These are phyloP conservation scores for Bicyclus anynana DNA, from an alignment of 1,140 invertebrate genomes.

Conservation along the genomic window DNA sequence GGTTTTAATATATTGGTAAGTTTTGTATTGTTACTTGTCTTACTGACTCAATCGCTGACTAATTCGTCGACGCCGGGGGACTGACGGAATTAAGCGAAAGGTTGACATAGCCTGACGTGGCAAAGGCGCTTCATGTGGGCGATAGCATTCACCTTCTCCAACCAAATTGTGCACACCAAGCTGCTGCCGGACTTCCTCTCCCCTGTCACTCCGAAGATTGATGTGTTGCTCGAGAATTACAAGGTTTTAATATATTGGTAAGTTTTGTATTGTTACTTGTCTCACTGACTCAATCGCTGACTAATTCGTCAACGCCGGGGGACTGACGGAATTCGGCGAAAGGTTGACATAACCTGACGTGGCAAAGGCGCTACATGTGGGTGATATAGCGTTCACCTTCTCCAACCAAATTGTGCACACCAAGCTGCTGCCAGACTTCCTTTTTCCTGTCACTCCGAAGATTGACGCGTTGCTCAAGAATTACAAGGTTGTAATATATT, in stretches of 20 bases:
- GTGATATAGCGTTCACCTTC: constrained; percentile 66
- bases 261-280: too few species aligned
- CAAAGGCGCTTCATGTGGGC: too few species aligned
- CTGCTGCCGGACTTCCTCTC: too few species aligned
- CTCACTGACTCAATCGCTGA: too few species aligned
- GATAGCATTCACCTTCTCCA: too few species aligned
- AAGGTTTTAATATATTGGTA: too few species aligned
- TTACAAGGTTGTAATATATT: constrained; percentile 53
- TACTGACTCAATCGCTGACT: too few species aligned
- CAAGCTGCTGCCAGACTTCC: constrained; percentile 37
- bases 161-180: too few species aligned
- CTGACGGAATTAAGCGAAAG: constrained; percentile 31
- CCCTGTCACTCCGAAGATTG: too few species aligned
- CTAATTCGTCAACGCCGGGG: constrained; percentile 19
- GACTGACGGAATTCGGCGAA: constrained; percentile 25
- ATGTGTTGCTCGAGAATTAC: too few species aligned
- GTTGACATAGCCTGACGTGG: constrained; percentile 18
- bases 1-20: too few species aligned
- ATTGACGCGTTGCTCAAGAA: constrained; percentile 45
- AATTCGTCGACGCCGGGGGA: constrained; percentile 19
- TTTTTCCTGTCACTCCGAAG: constrained; percentile 30
- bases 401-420: constrained; percentile 25
- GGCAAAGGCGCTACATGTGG: constrained; percentile 55
- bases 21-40: too few species aligned
- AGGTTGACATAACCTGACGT: constrained; percentile 27